Conservation (phyloP, 2,113 vertebrate species). For the Stictonetta naevosa region DNA sequence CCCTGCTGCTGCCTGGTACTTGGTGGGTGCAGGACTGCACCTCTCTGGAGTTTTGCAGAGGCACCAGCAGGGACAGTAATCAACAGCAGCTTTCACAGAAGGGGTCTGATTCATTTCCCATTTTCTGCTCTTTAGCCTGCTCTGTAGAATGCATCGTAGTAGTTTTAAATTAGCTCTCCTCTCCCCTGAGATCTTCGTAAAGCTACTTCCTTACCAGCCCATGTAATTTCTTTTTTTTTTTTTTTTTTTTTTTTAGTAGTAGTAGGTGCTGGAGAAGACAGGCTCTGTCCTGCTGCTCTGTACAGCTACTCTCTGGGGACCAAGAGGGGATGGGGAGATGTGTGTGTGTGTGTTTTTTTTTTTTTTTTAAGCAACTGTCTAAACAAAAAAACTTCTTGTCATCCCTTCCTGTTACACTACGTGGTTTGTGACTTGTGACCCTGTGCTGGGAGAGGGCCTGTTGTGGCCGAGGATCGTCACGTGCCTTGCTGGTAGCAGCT, state of each 20-base stretch:
- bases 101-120: not conserved
- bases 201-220: not conserved
- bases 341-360: fast-evolving
- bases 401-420: not conserved
- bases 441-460: not conserved
- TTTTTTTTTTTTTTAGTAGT: not conserved
- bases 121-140: not conserved
- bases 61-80: not conserved
- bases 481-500: not conserved
- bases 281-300: not conserved
- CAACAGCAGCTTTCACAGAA: not conserved
- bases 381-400: not conserved
- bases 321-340: not conserved
- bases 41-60: fast-evolving
- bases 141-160: not conserved
- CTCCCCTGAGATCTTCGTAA: not conserved
- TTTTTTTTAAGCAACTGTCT: not conserved
- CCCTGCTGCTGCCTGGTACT: not conserved
- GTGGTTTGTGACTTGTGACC: not conserved
- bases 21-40: not conserved
- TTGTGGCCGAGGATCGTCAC: not conserved
- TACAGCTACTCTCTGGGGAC: not conserved
- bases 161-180: not conserved
- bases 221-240: not conserved
- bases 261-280: not conserved